These are phyloP conservation scores for Capromys pilorides DNA, from an alignment of 2,797 vertebrate species.

Conservation along the genomic window DNA sequence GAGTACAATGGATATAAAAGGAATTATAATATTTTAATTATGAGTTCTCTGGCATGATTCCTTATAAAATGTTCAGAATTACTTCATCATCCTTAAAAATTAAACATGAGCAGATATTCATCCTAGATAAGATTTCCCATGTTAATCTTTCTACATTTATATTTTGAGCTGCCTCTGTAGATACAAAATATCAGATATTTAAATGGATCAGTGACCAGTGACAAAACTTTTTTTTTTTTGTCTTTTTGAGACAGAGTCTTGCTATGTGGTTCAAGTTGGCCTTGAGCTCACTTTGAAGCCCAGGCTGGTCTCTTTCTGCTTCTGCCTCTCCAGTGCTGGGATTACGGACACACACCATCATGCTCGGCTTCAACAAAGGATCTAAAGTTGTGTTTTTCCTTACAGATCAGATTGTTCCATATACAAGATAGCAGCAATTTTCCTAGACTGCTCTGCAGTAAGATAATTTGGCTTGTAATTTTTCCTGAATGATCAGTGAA, in stretches of 20 bases:
- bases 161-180: constrained; percentile 55
- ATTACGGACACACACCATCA: no score
- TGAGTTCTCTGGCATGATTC: constrained; percentile 61
- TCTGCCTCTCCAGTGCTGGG: no score
- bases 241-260: no score
- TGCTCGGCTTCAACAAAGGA: background rate
- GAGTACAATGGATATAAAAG: constrained; percentile 64
- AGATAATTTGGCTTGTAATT: constrained; percentile 40
- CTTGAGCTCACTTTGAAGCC: no score
- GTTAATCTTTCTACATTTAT: constrained; percentile 17
- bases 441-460: background rate
- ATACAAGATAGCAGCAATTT: background rate
- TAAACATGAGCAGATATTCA: constrained; percentile 59
- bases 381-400: constrained; percentile 49
- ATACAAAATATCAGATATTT: constrained; percentile 47
- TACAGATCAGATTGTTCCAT: constrained; percentile 8
- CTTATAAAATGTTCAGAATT: constrained; percentile 63
- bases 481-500: constrained; percentile 25
- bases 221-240: no score
- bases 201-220: background rate
- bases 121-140: constrained; percentile 14
- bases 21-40: constrained; percentile 76
- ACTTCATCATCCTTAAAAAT: constrained; percentile 68
- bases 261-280: no score
- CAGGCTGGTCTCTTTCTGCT: no score